These are phyloP conservation scores for Acipenser oxyrinchus DNA, from an alignment of 2,797 vertebrate genomes.

Conservation along the genomic window DNA sequence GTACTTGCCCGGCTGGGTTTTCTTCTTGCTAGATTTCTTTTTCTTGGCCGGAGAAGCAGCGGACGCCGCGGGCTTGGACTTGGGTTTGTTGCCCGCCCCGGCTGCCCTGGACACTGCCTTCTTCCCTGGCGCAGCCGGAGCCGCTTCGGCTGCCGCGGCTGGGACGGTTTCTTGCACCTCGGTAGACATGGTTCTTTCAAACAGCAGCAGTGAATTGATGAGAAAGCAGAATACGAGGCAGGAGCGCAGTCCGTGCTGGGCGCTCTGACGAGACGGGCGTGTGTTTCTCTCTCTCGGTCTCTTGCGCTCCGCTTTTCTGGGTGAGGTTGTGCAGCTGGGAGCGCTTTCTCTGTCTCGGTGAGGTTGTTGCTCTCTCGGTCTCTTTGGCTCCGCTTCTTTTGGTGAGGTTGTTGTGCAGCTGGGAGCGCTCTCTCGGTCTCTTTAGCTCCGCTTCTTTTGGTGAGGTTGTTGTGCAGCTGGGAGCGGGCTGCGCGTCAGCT, in stretches of 20 bases:
- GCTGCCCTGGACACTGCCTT: conserved; percentile 16
- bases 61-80: conserved; percentile 11
- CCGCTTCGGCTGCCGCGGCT: conserved; percentile 43
- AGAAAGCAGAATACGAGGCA: conserved; percentile 15
- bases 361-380: no score
- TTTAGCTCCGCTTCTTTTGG: neutral
- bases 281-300: neutral
- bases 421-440: neutral
- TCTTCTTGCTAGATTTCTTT: conserved; percentile 60
- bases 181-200: conserved; percentile 48
- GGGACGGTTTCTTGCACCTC: conserved; percentile 50
- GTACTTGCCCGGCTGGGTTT: conserved; percentile 71
- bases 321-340: no score
- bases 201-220: conserved; percentile 23
- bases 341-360: neutral
- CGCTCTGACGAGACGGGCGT: conserved; percentile 14
- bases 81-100: conserved; percentile 28
- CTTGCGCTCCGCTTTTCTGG: no score
- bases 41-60: conserved; percentile 47
- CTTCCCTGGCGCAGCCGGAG: conserved; percentile 36
- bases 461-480: neutral
- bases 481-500: conserved; percentile 4
- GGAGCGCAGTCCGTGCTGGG: conserved; percentile 14
- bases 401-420: neutral
- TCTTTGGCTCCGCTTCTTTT: neutral